Evolutionary conservation across 2,888 invertebrate genomes (phyloP).

Genomic region (Dendrolimus houi): DNA sequence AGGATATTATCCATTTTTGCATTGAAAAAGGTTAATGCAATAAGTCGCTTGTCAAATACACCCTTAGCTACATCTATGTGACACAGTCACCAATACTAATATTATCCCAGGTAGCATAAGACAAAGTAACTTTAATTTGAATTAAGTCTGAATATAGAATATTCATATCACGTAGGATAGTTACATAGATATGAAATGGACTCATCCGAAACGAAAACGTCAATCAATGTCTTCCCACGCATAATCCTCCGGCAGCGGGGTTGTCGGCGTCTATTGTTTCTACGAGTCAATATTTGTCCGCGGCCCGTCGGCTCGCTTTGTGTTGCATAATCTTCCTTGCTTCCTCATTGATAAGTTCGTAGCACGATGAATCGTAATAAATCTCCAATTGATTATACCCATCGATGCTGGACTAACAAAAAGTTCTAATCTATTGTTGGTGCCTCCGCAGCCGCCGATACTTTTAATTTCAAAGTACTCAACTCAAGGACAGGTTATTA

Average conservation of each 20-base stretch:
- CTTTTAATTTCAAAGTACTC: constrained; percentile 42
- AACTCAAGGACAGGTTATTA: constrained; percentile 14
- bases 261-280: constrained; percentile 53
- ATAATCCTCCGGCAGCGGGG: constrained; percentile 35
- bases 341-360: constrained; percentile 51
- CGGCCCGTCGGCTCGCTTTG: constrained; percentile 62
- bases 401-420: constrained; percentile 50
- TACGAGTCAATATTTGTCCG: constrained; percentile 74
- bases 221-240: constrained; percentile 51
- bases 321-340: constrained; percentile 56
- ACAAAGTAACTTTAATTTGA: too few species aligned
- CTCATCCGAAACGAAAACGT: constrained; percentile 30
- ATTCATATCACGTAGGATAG: constrained; percentile 3
- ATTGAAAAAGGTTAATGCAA: too few species aligned
- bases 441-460: constrained; percentile 43
- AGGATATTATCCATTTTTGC: too few species aligned
- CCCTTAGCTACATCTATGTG: too few species aligned
- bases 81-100: too few species aligned
- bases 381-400: constrained; percentile 65
- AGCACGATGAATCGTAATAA: constrained; percentile 70
- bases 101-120: too few species aligned
- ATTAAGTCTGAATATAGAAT: too few species aligned
- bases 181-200: constrained; percentile 1
- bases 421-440: constrained; percentile 52
- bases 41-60: too few species aligned